Evolutionary conservation across 2,888 invertebrate genomes (phyloP), one percentile per base, ranked within the genome.

Genomic region (Dynastes tityus): DNA sequence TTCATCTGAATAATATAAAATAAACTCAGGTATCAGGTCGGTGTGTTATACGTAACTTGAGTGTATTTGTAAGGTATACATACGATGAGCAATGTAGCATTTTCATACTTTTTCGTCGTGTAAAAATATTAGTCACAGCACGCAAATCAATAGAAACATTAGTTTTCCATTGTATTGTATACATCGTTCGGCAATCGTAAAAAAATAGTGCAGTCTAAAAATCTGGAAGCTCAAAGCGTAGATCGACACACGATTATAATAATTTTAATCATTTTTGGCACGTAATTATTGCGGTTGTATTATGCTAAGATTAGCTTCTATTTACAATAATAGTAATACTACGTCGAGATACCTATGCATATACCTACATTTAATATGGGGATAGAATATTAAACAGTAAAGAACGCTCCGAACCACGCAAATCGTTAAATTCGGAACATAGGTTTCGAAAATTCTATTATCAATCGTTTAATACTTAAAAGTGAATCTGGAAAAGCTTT

Each of bases 101-200:
- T 13, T 16, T 27, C 45, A 49, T 22, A 45, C 11, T 9, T 74
- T 74, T 45, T 49, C 27, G 45, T 61, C 22, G 37, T 74, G 61
- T 74, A 61, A 61, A 74, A 74, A 61, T 74, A 74, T 40, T 74
- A 16, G 16, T 37, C 73, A 74, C 73, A 74, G 61, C 45, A 61
- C 61, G 61, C 73, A 74, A 73, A 61, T 45, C 55, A 74, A 74
- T 71, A 55, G 37, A 37, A 71, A 32, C 9, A 37, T 74, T 61
- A 61, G 40, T 61, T 61, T 22, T 51, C 27, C 49, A 22, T 68
- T 53, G 45, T 61, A 6, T 61, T 71, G 37, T 58, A 73, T 74
- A 63, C 73, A 22, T n/a, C 45, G 27, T 71, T 53, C 29, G 29
- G 27, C 40, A 58, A 40, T 73, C 40, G 45, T 61, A 61, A 63